Conservation (phyloP, 2,113 vertebrate species). For the Gymnarchus niloticus region DNA sequence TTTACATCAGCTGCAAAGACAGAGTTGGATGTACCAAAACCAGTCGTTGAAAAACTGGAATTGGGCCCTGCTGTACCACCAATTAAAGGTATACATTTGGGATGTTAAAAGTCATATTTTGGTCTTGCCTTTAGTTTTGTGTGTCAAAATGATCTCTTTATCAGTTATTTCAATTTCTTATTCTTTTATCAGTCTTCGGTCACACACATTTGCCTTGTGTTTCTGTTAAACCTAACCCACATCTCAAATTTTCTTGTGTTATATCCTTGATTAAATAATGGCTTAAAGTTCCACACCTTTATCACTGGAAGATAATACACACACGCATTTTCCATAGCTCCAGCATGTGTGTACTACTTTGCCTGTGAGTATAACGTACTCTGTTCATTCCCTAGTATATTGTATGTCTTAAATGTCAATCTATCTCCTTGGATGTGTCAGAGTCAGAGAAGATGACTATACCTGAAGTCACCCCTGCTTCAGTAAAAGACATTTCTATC, state of each 20-base stretch:
- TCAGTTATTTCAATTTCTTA: neutral
- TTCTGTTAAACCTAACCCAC: neutral
- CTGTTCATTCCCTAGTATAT: neutral
- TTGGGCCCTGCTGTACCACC: neutral
- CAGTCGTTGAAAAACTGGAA: neutral
- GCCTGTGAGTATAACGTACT: neutral
- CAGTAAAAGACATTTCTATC: conserved; percentile 2
- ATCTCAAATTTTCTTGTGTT: neutral
- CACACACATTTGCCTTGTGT: too few species aligned
- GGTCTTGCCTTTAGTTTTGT: neutral
- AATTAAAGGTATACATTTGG: neutral
- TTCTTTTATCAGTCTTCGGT: too few species aligned
- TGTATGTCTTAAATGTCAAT: neutral
- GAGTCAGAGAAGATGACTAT: conserved; percentile 10
- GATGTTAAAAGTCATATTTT: neutral
- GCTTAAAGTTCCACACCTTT: neutral
- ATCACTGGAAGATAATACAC: neutral
- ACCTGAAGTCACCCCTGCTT: neutral
- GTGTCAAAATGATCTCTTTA: neutral
- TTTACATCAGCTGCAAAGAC: neutral
- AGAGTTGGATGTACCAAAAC: neutral
- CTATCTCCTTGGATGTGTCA: neutral
- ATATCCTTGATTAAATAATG: neutral
- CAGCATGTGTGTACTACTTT: neutral
- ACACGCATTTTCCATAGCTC: neutral